Evolutionary conservation across 2,888 invertebrate species (phyloP), one percentile per base, ranked within the genome.

Genomic region (Boloria euphrosyne): DNA sequence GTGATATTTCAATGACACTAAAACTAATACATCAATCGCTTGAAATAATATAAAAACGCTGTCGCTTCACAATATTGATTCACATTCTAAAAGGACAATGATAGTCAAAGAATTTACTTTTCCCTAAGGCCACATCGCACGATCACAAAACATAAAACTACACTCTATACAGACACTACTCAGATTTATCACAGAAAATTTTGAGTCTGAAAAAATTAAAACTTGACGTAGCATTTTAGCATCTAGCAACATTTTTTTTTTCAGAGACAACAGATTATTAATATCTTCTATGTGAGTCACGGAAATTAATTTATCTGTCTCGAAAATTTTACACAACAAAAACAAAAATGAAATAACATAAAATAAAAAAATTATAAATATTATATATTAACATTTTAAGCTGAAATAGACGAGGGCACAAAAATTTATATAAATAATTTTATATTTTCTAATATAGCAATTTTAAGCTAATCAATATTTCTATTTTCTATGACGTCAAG

Each of bases 1-100:
- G 88, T 92, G 87, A 89, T 86, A 82, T 83, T 76, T 81, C 82
- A 85, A 88, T 89, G 85, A 87, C 89, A 90, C 85, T 83, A 85
- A 77, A 82, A 78, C 81, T 84, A 87, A 77, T 80, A 78, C 80
- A 85, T 79, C 80, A 81, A 86, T 80, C 80, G 80, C 80, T 84
- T 82, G 74, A 75, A 73, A 82, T 76, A 81, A 84, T 80, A 87
- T 74, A 80, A 83, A 79, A 82, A 76, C 80, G 83, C 84, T 80
- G 75, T 73, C 78, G 75, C 73, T 78, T 80, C 75, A 83, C 77
- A 75, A 76, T 82, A 85, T 86, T 80, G 79, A 86, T 87, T 85
- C 86, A 85, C 91, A 91, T 92, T 82, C 83, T 92, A 89, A 85
- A 81, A 78, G 77, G 80, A 57, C 78, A 80, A 80, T 70, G 71